Evolutionary conservation across 2,888 invertebrate species (phyloP).

Genomic region (Gymnocheta viridis): DNA sequence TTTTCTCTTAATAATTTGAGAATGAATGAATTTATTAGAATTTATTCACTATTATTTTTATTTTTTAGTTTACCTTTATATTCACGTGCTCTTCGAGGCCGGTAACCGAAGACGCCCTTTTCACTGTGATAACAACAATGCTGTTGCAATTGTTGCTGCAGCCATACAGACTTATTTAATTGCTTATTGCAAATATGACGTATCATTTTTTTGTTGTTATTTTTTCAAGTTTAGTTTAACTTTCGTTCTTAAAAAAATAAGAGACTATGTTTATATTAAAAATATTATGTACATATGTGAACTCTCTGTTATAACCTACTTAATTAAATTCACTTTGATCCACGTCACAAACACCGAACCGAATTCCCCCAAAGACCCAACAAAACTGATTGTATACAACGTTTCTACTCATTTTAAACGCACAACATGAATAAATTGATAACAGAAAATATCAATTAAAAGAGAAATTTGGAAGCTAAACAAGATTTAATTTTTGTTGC

Average conservation of each 20-base stretch:
- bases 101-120: constrained; percentile 80
- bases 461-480: constrained; percentile 3
- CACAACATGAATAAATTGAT: constrained; percentile 45
- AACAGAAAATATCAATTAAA: constrained; percentile 14
- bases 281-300: background rate
- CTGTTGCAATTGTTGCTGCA: constrained; percentile 68
- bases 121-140: constrained; percentile 77
- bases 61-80: constrained; percentile 77
- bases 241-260: background rate
- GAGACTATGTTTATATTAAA: background rate
- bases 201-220: constrained; percentile 59
- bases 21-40: background rate
- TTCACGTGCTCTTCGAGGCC: constrained; percentile 73
- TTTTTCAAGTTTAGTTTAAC: background rate
- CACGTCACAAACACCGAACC: constrained; percentile 15
- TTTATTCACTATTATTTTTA: background rate
- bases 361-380: constrained; percentile 19
- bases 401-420: constrained; percentile 18
- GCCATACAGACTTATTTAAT: constrained; percentile 13
- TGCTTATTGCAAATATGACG: constrained; percentile 58
- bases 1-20: background rate
- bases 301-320: background rate
- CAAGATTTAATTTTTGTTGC: background rate
- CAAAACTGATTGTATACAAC: constrained; percentile 39
- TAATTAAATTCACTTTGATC: constrained; percentile 1